A percentile compares a stretch with the other conserved stretches of the same genome.
These are phyloP conservation scores for Varanus salvator DNA, from an alignment of 2,113 vertebrate genomes.

Conservation along the genomic window DNA sequence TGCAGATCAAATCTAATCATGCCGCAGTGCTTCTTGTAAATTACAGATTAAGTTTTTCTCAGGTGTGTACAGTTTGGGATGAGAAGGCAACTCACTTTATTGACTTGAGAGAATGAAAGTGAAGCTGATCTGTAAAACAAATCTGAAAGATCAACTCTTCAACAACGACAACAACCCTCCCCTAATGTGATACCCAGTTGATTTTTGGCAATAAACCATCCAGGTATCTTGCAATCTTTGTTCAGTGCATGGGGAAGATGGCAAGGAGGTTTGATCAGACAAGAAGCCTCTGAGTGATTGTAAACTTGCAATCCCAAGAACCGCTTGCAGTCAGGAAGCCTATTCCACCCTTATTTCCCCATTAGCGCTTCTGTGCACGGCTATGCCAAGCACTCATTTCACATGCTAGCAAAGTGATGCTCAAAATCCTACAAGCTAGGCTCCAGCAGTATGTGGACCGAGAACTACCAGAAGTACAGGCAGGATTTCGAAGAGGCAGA, in stretches of 20 bases:
- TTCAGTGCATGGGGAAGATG: not conserved
- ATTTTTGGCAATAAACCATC: constrained; percentile 54
- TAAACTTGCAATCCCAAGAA: not conserved
- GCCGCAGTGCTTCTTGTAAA: constrained; percentile 65
- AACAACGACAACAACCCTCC: constrained; percentile 40
- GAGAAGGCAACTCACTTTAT: constrained; percentile 64
- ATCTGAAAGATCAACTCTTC: constrained; percentile 71
- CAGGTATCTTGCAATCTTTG: not conserved
- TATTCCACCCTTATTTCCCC: not conserved
- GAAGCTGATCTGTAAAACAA: constrained; percentile 75
- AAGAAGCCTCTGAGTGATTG: not conserved
- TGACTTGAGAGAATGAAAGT: constrained; percentile 77
- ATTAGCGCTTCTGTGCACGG: not conserved
- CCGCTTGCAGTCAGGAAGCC: not conserved
- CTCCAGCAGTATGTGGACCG: too few relatives aligned
- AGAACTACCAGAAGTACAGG: too few relatives aligned
- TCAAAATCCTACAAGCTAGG: too few relatives aligned
- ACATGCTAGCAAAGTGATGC: too few relatives aligned
- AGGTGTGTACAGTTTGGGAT: constrained; percentile 74
- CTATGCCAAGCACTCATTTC: not conserved
- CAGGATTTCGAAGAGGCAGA: too few relatives aligned
- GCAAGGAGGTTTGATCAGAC: not conserved
- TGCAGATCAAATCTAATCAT: constrained; percentile 77
- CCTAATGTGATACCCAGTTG: constrained; percentile 73
- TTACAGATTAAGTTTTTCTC: constrained; percentile 78